Conservation (phyloP, 1,140 invertebrate genomes). For the Oryctes rhinoceros region DNA sequence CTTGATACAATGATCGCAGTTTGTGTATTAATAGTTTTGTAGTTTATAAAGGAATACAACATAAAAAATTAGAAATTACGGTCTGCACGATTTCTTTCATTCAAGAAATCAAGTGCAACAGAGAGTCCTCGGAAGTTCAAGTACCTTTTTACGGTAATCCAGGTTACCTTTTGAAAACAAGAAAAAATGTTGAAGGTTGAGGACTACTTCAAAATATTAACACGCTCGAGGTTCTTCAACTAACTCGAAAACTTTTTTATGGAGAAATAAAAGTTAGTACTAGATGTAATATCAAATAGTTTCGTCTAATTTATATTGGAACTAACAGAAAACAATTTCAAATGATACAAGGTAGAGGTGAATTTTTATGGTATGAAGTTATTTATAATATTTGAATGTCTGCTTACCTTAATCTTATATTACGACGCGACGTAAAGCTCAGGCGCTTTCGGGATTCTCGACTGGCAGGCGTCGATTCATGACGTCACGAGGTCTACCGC, state of each 20-base stretch:
- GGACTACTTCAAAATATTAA: background rate
- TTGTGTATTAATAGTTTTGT: too few relatives aligned
- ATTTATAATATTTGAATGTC: background rate
- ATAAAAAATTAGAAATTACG: too few relatives aligned
- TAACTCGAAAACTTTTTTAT: background rate
- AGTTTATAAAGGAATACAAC: too few relatives aligned
- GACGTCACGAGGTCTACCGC: background rate
- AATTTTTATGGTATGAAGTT: background rate
- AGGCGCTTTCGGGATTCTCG: background rate
- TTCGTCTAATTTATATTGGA: background rate
- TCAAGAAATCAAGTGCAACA: background rate
- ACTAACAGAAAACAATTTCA: background rate
- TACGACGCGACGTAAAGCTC: background rate
- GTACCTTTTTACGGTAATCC: background rate
- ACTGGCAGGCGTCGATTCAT: conserved; percentile 7
- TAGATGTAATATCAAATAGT: background rate
- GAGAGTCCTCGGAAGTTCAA: background rate
- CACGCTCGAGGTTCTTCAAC: background rate
- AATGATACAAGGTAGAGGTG: background rate
- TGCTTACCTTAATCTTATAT: background rate
- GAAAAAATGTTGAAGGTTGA: background rate
- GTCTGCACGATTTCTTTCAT: background rate
- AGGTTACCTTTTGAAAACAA: background rate
- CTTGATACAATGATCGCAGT: too few relatives aligned
- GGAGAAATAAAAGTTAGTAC: too few relatives aligned